phyloP scores from a whole-genome alignment of 2,888 invertebrate species.

The Caenorhabditis parvicauda region DNA sequence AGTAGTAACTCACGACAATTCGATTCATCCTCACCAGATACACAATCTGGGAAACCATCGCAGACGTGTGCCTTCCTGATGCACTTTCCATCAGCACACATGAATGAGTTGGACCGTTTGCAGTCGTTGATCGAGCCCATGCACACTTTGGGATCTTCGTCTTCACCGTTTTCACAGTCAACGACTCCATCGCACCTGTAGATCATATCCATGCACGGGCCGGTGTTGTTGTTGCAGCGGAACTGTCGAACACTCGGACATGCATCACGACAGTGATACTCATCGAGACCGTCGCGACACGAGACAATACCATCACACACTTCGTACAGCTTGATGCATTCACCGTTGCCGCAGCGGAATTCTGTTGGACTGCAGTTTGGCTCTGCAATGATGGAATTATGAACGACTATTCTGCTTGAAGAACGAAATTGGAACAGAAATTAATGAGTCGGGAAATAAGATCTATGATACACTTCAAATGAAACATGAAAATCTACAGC shows the following conservation, averaged over 20 bases:
- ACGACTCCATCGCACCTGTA: constrained; percentile 70
- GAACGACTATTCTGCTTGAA: not conserved
- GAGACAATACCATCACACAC: constrained; percentile 75
- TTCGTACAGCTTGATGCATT: constrained; percentile 73
- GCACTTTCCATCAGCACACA: constrained; percentile 48
- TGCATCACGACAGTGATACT: constrained; percentile 24
- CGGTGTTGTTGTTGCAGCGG: constrained; percentile 17
- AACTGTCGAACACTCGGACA: constrained; percentile 21
- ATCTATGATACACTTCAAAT: too few species aligned
- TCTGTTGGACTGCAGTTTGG: constrained; percentile 56
- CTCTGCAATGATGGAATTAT: not conserved
- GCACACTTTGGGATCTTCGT: constrained; percentile 29
- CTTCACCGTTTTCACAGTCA: constrained; percentile 69
- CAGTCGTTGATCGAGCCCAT: constrained; percentile 42
- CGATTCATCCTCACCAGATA: constrained; percentile 73
- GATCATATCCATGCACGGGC: constrained; percentile 14
- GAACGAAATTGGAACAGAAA: too few species aligned
- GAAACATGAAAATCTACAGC: too few species aligned
- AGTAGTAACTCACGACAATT: too few species aligned
- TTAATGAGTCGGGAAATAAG: too few species aligned
- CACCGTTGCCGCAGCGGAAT: constrained; percentile 76
- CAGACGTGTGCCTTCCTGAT: constrained; percentile 59
- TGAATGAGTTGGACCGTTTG: constrained; percentile 32
- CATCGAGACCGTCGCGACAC: constrained; percentile 67
- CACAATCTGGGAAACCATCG: constrained; percentile 59